Conservation (phyloP, 1,140 invertebrate genomes). For the Dermatophagoides farinae region DNA sequence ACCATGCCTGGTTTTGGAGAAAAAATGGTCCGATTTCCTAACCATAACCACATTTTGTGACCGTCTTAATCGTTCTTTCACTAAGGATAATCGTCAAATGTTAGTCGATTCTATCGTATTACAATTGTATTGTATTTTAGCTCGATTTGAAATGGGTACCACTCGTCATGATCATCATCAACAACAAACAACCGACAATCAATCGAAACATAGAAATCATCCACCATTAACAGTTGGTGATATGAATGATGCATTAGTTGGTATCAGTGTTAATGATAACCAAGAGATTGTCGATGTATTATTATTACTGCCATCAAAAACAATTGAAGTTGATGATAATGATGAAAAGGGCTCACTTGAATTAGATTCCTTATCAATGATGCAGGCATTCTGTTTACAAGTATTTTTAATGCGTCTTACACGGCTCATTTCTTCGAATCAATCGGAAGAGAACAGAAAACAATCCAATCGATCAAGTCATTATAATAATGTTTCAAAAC, state of each 20-base stretch:
- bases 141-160: neutral
- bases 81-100: neutral
- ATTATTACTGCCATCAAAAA: neutral
- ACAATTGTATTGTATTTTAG: neutral
- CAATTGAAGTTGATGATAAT: neutral
- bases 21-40: neutral
- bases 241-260: neutral
- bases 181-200: neutral
- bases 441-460: too few relatives aligned
- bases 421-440: neutral
- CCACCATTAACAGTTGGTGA: neutral
- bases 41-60: neutral
- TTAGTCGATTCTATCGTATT: constrained; percentile 1
- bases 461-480: too few relatives aligned
- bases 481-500: too few relatives aligned
- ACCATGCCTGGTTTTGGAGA: neutral
- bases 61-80: neutral
- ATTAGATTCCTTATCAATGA: neutral
- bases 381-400: constrained; percentile 1
- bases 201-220: neutral
- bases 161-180: too few relatives aligned
- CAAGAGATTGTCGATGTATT: neutral
- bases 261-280: neutral
- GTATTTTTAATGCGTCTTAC: constrained; percentile 1
- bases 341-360: neutral